Base-by-base conservation (phyloP, 2,888 invertebrate species). In the Dolichopus griseipennis region DNA sequence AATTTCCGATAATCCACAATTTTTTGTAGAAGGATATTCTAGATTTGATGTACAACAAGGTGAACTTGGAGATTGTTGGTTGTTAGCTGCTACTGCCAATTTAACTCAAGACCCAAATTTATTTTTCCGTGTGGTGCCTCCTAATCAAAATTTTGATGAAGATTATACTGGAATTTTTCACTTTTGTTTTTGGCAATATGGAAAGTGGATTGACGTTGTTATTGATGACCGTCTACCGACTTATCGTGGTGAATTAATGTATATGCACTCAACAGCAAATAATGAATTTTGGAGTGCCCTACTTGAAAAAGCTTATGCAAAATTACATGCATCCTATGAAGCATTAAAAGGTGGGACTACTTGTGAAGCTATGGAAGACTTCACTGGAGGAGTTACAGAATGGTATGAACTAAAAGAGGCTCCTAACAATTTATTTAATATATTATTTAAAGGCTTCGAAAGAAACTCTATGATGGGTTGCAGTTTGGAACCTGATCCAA, bases 301-400 rank as follows among this genome's bases (percentile, higher is more conserved):
- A 67, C 82, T 94, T 18, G 94, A 95, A 81, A 95, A 95, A 82
- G 94, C 94, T 2, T 95, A 94, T 79, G 93, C 94, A 67, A 95
- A 94, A 77, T 82, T 97, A 70, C 92, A 93, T 79, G 96, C 97
- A 0, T 95, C 93, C 0, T 97, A 97, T 80, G 97, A 97, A 79
- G 91, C 95, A 0, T 84, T 97, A 0, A 96, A 96, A 78, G 97
- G 97, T 27, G 97, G 97, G 7, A 92, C 93, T 0, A 95, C 96
- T 0, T 92, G 93, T 76, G 97, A 97, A 78, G 97, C 97, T 0
- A 93, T 97, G 91, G 96, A 95, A 79, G 97, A 97, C 82, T 96
- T 97, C 81, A 96, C 96, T 0, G 93, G 93, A 0, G 94, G 93
- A 2, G 91, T 93, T 0, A 90, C 92, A 0, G 93, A 93, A 79